phyloP scores from a whole-genome alignment of 2,113 vertebrate species.

The Polypterus bichir region DNA sequence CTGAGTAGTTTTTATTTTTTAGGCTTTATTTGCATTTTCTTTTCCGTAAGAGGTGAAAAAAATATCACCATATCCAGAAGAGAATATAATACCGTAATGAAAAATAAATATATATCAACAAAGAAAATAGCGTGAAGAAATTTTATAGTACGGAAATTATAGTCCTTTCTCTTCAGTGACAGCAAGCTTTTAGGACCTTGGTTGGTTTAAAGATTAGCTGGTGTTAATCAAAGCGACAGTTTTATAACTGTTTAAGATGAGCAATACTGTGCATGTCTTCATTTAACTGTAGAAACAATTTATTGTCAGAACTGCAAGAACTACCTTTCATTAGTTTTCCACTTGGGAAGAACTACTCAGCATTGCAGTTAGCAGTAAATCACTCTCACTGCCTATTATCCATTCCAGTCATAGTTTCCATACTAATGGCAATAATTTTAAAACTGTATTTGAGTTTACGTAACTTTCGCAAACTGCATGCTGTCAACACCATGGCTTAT shows the following conservation, averaged over 20 bases:
- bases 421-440: too few relatives aligned
- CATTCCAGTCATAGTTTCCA: background rate
- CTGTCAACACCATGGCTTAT: too few relatives aligned
- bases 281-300: conserved; percentile 15
- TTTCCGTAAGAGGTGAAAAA: too few relatives aligned
- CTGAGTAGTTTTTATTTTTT: too few relatives aligned
- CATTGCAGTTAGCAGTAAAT: background rate
- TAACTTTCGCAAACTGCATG: too few relatives aligned
- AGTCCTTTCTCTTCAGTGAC: conserved; percentile 8
- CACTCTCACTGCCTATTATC: background rate
- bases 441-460: too few relatives aligned
- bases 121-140: conserved; percentile 10
- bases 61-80: background rate
- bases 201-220: conserved; percentile 15
- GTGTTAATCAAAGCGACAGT: conserved; percentile 26
- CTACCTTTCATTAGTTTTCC: conserved; percentile 7
- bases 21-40: too few relatives aligned
- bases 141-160: conserved; percentile 22
- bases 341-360: background rate
- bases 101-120: conserved; percentile 15
- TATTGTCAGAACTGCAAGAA: conserved; percentile 11
- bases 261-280: conserved; percentile 10
- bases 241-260: conserved; percentile 22
- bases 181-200: conserved; percentile 10
- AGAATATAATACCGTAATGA: conserved; percentile 1